Base-by-base conservation (phyloP, 2,888 invertebrate species). In the Megaustenia siamemsis region DNA sequence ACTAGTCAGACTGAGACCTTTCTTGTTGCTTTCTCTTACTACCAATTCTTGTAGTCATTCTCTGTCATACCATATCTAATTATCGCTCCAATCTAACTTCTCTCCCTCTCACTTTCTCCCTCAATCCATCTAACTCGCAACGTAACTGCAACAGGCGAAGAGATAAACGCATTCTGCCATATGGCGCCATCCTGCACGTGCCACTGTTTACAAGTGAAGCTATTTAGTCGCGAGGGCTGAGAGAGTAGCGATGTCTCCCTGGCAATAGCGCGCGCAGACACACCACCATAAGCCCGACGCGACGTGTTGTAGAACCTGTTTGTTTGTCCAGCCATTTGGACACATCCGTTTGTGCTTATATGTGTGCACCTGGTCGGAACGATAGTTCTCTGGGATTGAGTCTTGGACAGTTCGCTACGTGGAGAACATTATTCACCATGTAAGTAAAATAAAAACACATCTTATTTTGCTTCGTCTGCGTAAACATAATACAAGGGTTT, bases 191-290 rank as follows among this genome's bases (percentile, higher is more conserved):
- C n/a, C 40, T 69, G 69, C 80, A 80, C 80, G 80, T 80, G 80
- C 80, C 80, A 69, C 18, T 80, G 80, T 80, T 80, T 80, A 80
- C 80, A 80, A 80, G 69, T 69, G 38, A n/a, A 80, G 80, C 69
- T 69, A 53, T 80, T 80, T 69, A 68, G 69, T 53, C 69, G 68
- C 56, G 38, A 68, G 32, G 80, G 69, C 45, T 69, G 21, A 38
- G 80, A 80, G 80, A 80, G 80, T 80, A 80, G 63, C 78, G 40
- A 40, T 63, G 38, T 78, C 78, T 56, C 78, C 63, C 66, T 28
- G 66, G 78, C 63, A 32, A 32, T 32, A 60, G 49, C 73, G 32
- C 45, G 49, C 73, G 49, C 49, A 45, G 49, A 75, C 53, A 56
- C 10, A 76, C 53, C 38, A 76, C 76, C n/a, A 38, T 76, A 32